Evolutionary conservation across 2,797 vertebrate genomes (phyloP), one percentile per base, ranked within the genome.

Genomic region (Triplophysa bombifrons): DNA sequence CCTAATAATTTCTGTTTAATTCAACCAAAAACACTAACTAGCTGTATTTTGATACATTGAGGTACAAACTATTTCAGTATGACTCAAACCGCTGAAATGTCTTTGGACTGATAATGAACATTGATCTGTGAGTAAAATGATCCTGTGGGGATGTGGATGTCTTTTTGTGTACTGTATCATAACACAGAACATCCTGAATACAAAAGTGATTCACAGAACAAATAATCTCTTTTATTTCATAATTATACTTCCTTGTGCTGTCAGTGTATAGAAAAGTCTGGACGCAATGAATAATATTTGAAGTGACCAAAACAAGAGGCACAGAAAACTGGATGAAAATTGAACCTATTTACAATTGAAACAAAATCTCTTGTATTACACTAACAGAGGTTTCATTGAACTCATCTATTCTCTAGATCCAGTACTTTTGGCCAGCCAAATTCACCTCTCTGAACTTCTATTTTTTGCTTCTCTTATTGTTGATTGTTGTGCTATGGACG

Each of bases 401-500:
- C 46, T 48, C 34, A 38, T 34, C 55, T 58, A 22, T 58, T 58
- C 12, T 58, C 20, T 11, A 48, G 46, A 48, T 13, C 10, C 5
- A 20, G 1, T 4, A 11, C 34, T 64, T 38, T 10, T 41, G 34
- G 17, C 16, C 9, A 16, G 6, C 19, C 14, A 44, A 38, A 10
- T 65, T 65, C 17, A 27, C 30, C 25, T 41, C 73, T 76, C 80
- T 65, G 19, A 68, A 38, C 80, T 38, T 74, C 82, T 19, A 30
- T 63, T 34, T 34, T 13, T 68, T 64, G 60, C 51, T 22, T 64
- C 72, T 68, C 46, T 80, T 76, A 86, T 84, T 82, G 84, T 82
- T 80, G 78, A 86, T 84, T 82, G 84, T 82, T 71, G 79, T 71
- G 38, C 72, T 67, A 74, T 73, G 78, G 83, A 83, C 76, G 46